Conservation (phyloP, 1,140 invertebrate species). For the Frieseomelitta varia region DNA sequence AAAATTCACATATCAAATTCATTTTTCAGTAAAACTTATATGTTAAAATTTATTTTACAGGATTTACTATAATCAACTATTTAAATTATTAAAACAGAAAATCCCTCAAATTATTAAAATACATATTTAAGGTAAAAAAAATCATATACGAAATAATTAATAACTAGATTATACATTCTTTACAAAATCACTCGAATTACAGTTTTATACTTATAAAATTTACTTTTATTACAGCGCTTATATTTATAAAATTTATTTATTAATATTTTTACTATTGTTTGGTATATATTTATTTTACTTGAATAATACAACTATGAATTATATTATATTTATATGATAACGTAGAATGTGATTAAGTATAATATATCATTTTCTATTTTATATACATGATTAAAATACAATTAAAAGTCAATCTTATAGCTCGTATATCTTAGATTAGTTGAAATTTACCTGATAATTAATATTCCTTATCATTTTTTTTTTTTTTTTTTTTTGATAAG, state of each 20-base stretch:
- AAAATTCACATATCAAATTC: neutral
- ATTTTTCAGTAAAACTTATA: neutral
- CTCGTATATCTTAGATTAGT: neutral
- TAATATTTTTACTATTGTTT: neutral
- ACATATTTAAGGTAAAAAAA: neutral
- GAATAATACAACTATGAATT: neutral
- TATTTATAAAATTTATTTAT: too few relatives aligned
- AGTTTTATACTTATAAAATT: neutral
- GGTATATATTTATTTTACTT: neutral
- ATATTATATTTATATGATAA: neutral
- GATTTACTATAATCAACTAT: neutral
- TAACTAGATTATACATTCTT: too few relatives aligned
- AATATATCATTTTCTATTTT: neutral
- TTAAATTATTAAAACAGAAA: neutral
- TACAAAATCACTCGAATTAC: neutral
- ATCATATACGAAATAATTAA: too few relatives aligned
- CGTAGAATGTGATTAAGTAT: too few relatives aligned
- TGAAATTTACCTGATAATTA: neutral
- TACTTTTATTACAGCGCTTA: neutral
- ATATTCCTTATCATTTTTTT: neutral
- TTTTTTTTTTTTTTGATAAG: neutral
- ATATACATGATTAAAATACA: neutral
- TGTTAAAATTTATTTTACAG: neutral
- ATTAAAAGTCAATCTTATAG: neutral
- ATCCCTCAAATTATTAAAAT: neutral